Percentiles rank a stretch among this genome's conserved stretches.
phyloP scores from a whole-genome alignment of 2,797 vertebrate genomes.

The Sphenopsis melanotis region DNA sequence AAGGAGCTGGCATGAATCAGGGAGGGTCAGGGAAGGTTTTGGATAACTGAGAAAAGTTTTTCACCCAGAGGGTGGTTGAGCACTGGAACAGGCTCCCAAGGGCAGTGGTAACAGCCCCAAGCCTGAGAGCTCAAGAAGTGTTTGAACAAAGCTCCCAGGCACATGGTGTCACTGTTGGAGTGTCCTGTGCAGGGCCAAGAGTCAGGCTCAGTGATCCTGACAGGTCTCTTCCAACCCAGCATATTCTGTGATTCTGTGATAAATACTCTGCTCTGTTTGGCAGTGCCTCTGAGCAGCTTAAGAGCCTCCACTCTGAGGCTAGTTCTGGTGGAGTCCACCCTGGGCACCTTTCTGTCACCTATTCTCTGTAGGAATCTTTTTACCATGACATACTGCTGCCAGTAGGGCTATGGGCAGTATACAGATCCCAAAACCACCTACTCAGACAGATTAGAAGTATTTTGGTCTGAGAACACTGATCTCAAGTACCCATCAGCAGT shows the following conservation, averaged over 20 bases:
- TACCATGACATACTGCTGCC: background rate
- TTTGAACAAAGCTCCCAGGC: background rate
- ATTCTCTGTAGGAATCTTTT: background rate
- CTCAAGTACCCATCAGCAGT: background rate
- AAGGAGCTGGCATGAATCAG: background rate
- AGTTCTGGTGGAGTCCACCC: background rate
- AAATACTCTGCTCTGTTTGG: background rate
- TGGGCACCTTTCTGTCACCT: background rate
- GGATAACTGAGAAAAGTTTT: background rate
- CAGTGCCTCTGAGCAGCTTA: background rate
- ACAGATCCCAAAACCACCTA: background rate
- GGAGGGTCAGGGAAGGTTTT: background rate
- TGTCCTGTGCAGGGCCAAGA: background rate
- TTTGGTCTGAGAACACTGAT: background rate
- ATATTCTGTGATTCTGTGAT: background rate
- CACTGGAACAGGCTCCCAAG: background rate
- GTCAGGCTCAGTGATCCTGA: background rate
- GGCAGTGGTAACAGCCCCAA: background rate
- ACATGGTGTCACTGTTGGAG: background rate
- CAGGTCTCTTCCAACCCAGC: background rate
- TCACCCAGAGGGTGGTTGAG: background rate
- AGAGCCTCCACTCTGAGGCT: background rate
- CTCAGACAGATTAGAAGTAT: background rate
- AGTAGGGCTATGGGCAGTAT: background rate
- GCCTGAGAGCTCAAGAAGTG: background rate